Evolutionary conservation across 2,888 invertebrate genomes (phyloP).

Genomic region (Melanostoma mellinum): DNA sequence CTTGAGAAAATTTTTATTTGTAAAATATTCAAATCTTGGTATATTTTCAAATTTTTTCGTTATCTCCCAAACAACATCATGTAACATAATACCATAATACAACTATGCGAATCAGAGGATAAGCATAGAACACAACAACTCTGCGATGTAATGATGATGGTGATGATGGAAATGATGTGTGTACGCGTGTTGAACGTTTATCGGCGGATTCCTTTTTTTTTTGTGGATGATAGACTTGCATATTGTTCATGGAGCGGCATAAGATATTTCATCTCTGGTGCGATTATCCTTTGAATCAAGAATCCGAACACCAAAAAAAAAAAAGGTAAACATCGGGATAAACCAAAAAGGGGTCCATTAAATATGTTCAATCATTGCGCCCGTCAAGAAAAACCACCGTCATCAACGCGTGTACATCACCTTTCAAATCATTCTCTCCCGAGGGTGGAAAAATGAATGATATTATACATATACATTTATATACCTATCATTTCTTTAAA

Average conservation of each 20-base stretch:
- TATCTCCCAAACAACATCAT: constrained; percentile 7
- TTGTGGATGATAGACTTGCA: constrained; percentile 68
- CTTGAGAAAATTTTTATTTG: constrained; percentile 51
- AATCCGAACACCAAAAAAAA: background rate
- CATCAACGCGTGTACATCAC: constrained; percentile 61
- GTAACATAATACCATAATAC: constrained; percentile 3
- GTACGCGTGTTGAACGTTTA: constrained; percentile 62
- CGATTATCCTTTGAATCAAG: constrained; percentile 46
- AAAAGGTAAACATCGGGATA: constrained; percentile 56
- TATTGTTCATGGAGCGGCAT: constrained; percentile 34
- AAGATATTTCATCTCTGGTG: constrained; percentile 10
- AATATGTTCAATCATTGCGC: constrained; percentile 70
- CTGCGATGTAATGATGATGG: constrained; percentile 16
- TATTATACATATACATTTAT: background rate
- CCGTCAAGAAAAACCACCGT: constrained; percentile 65
- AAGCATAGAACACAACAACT: background rate
- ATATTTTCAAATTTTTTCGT: constrained; percentile 38
- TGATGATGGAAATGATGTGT: constrained; percentile 63
- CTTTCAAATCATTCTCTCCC: constrained; percentile 23
- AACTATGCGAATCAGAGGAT: constrained; percentile 17
- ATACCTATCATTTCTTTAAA: background rate
- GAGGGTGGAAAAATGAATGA: background rate
- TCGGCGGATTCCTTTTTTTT: constrained; percentile 60
- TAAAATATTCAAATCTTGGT: constrained; percentile 65
- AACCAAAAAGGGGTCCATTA: constrained; percentile 67